Conservation (phyloP, 2,797 vertebrate species). For the Pangasius sanitwongsei region DNA sequence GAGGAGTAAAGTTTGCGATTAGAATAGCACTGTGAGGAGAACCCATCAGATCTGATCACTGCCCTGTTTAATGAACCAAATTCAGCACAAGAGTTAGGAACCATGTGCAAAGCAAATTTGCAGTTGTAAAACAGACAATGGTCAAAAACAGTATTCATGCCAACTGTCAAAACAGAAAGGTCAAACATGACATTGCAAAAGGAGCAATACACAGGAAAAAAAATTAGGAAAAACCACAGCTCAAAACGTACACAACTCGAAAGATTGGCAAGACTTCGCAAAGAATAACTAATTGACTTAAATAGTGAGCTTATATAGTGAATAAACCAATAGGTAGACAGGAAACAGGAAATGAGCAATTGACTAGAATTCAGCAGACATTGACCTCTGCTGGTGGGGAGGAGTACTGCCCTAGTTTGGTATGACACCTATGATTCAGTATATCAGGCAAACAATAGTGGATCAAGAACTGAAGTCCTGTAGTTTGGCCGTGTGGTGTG, state of each 20-base stretch:
- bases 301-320: not conserved
- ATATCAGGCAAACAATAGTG: not conserved
- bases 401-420: not conserved
- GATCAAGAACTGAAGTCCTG: not conserved
- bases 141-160: not conserved
- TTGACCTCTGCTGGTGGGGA: conserved; percentile 9
- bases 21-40: not conserved
- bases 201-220: not conserved
- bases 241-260: not conserved
- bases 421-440: not conserved
- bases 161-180: not conserved
- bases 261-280: not conserved
- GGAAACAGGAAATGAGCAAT: not conserved
- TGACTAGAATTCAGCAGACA: not conserved
- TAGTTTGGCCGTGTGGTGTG: not conserved
- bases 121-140: not conserved
- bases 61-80: not conserved
- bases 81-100: not conserved
- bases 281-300: not conserved
- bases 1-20: not conserved
- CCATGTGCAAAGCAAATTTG: not conserved
- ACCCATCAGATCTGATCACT: not conserved
- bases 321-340: not conserved
- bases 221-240: not conserved
- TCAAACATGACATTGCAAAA: not conserved